Evolutionary conservation across 2,888 invertebrate species (phyloP), one percentile per base, ranked within the genome.

Genomic region (Argyra leucocephala): DNA sequence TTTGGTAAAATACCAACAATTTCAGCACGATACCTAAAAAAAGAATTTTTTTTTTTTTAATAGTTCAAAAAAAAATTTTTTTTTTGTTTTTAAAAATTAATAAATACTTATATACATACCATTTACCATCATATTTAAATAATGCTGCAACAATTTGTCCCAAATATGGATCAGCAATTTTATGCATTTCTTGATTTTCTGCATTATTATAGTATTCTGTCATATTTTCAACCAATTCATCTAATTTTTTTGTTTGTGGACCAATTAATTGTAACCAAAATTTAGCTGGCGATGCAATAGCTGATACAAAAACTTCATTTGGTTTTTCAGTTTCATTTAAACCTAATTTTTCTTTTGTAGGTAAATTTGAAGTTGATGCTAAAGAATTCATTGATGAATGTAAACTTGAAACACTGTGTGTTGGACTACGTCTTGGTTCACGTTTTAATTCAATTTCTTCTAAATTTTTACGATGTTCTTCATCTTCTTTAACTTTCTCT

Each of bases 231-330:
- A 91, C 89, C 37, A 96, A 81, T 63, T 87, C 84, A 76, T 95
- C 92, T 21, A 96, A 81, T 74, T 90, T 86, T 9, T 86, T 82
- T 1, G 90, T 87, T 71, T 86, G 86, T 0, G 88, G 84, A 0
- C 91, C 89, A 64, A 88, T 85, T 68, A 91, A 84, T 81, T 95
- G 95, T 12, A 95, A 84, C 92, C 93, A 96, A 81, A 96, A 95
- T 68, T 85, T 82, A 0, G 84, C 81, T 0, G 94, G 94, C 31
- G 87, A 87, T 18, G 89, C 88, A 69, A 92, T 86, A 0, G 93
- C 92, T 0, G 93, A 92, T 4, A 95, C 90, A 79, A 89, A 94
- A 21, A 94, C 90, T 74, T 94, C 90, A 74, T 92, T 85, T 22
- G 85, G 84, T 1, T 87, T 84, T 21, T 73, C 72, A 21, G 71